Base-by-base conservation (phyloP, 2,888 invertebrate genomes). In the Omphaloscelis lunosa region DNA sequence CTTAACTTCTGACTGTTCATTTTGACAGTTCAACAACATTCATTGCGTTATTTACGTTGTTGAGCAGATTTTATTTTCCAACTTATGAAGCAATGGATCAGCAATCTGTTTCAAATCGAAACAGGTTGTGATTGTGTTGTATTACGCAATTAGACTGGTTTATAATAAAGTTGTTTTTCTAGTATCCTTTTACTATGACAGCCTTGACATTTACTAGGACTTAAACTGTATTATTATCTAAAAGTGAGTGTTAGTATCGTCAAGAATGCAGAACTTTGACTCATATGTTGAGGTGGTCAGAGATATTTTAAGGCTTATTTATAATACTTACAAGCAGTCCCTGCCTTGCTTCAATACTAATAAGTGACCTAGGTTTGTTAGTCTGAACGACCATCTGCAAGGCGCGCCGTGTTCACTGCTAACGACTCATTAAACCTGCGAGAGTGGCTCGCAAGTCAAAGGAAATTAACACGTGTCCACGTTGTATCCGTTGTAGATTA, bases 401-500 rank as follows among this genome's bases (percentile, higher is more conserved):
- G 53, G 51, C 27, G 27, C 39, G 20, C 20, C 39, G 48, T 9
- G 77, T 8, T 77, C 20, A 59, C 51, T 41, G 51, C 27, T 34
- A 59, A 65, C 63, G 53, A 69, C 68, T 53, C 71, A 41, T 63
- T 68, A 66, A 69, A 58, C 53, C 48, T 39, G n/a, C 23, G 56
- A 72, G 69, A 66, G 53, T 61, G 27, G 48, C 39, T 77, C 62
- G 53, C 45, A 7, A 45, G 59, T 51, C 48, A 70, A 63, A 67
- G 69, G 66, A 73, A 66, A 66, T 66, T 5, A 45, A 41, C 66
- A 29, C 11, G 65, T 41, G 67, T 48, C 65, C 34, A 39, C 68
- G 29, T 45, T 61, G 56, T n/a, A n/a, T n/a, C n/a, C n/a, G n/a
- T n/a, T 81, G 34, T 15, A 48, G 45, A 56, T 51, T 61, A 77